Percentiles rank a stretch among this genome's conserved stretches.
Conservation (phyloP, 2,888 invertebrate species). For the Tethea ocularis region DNA sequence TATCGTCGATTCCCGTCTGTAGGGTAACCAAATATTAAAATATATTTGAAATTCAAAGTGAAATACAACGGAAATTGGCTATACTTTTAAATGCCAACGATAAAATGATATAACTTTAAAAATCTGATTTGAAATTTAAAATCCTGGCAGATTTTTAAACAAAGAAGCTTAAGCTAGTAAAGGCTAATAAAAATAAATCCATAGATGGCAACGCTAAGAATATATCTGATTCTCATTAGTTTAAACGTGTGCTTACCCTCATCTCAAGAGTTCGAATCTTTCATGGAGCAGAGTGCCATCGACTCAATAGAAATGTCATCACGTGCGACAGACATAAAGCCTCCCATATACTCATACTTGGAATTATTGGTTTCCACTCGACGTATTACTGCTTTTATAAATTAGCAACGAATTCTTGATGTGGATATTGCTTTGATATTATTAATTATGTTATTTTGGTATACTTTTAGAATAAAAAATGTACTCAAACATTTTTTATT, state of each 20-base stretch:
- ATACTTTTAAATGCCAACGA: no score
- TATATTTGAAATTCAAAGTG: not conserved
- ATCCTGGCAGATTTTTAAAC: no score
- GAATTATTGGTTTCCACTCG: conserved; percentile 48
- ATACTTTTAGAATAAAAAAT: not conserved
- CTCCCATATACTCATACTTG: conserved; percentile 31
- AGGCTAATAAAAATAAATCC: no score
- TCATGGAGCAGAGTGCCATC: conserved; percentile 45
- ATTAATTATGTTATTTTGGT: not conserved
- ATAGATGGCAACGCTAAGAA: no score
- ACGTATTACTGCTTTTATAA: conserved; percentile 21
- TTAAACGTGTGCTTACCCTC: conserved; percentile 13
- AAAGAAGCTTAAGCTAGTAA: no score
- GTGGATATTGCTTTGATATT: not conserved
- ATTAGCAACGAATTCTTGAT: conserved; percentile 12
- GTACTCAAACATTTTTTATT: no score
- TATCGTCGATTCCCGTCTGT: conserved; percentile 41
- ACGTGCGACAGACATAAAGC: conserved; percentile 37
- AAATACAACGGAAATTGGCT: no score
- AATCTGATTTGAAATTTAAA: not conserved
- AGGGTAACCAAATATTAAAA: not conserved
- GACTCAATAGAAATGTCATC: conserved; percentile 53
- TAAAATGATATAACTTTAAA: not conserved
- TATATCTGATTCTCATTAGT: not conserved
- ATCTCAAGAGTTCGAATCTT: conserved; percentile 27